Evolutionary conservation across 2,797 vertebrate genomes (phyloP), one percentile per base, ranked within the genome.

Genomic region (Bufotes viridis): DNA sequence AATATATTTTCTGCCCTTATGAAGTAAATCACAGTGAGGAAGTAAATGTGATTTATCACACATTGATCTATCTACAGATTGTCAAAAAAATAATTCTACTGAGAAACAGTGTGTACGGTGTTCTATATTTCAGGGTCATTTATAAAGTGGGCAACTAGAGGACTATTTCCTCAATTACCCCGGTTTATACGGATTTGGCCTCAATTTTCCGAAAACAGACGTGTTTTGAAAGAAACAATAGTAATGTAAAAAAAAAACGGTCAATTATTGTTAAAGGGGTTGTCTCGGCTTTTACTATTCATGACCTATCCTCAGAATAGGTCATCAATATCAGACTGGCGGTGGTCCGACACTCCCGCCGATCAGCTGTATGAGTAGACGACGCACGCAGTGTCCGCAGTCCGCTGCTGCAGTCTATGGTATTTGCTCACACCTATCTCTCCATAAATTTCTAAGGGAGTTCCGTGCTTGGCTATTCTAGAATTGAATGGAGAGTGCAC

Each of bases 1-100:
- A 72, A 12, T 67, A 84, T 72, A 49, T 57, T 84, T 84, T 67
- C 17, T 24, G 42, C 7, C 69, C 20, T 22, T 82, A 18, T 69
- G 42, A 53, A 82, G 63, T 82, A 69, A 82, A 82, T 69, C 60
- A 55, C 63, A 14, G 63, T 11, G 22, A 18, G 24, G 34, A 67
- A 29, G 14, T 82, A 26, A 53, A n/a, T 26, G 29, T 82, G 61
- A 61, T 69, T 53, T 69, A 82, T 63, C 51, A 24, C 42, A 13
- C 76, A 78, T 53, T 78, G 76, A 78, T 24, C 49, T 51, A 26
- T 42, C 72, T 51, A 69, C 72, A 0, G 24, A 29, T 58, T 58
- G 55, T 53, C 49, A 57, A 78, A 29, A 60, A 78, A 78, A 55
- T 14, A 57, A 53, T 78, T 57, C 14, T 9, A 15, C 51, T 26